Conservation (phyloP, 2,888 invertebrate genomes). For the Agrotis exclamationis region DNA sequence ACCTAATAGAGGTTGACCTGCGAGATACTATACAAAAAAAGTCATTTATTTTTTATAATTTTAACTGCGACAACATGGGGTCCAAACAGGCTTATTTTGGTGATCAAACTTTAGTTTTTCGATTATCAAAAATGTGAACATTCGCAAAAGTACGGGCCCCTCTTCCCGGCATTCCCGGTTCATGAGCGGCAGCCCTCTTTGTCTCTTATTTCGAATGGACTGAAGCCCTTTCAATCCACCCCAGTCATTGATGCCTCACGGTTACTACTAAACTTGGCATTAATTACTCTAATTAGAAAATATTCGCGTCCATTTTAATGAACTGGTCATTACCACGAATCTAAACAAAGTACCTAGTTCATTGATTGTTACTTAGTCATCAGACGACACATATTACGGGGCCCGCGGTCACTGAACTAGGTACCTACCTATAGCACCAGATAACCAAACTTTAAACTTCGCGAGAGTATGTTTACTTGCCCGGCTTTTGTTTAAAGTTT, state of each 20-base stretch:
- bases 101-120: no score
- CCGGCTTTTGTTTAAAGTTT: conserved; percentile 12
- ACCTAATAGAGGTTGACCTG: no score
- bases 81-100: no score
- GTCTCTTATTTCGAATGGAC: not conserved
- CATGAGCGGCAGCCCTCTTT: not conserved
- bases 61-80: no score
- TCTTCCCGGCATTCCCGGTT: not conserved
- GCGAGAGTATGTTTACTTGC: conserved; percentile 10
- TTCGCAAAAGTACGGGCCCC: not conserved
- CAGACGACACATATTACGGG: not conserved
- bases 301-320: not conserved
- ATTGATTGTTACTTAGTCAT: not conserved
- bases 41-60: no score
- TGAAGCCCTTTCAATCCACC: not conserved
- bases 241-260: not conserved
- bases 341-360: not conserved
- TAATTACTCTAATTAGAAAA: not conserved
- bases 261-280: not conserved
- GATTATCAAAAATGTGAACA: not conserved
- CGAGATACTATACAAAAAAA: no score
- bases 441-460: not conserved
- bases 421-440: not conserved
- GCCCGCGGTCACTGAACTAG: not conserved
- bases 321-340: conserved; percentile 5